A percentile compares a stretch with the other conserved stretches of the same genome.
phyloP scores from a whole-genome alignment of 2,888 invertebrate species.

The Cacoxenus indagator region DNA sequence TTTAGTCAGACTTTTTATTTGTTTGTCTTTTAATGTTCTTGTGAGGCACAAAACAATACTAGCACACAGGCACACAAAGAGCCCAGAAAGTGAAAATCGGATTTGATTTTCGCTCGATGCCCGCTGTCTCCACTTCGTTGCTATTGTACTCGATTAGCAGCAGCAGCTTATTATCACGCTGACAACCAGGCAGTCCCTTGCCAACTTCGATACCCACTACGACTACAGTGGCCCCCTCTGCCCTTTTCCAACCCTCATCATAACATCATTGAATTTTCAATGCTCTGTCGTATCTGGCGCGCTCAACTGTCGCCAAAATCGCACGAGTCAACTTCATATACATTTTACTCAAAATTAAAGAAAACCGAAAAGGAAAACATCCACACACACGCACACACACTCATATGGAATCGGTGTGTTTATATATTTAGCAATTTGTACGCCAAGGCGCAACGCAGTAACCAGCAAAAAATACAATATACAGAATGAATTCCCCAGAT shows the following conservation, averaged over 20 bases:
- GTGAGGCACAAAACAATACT: not conserved
- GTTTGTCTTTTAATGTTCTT: not conserved
- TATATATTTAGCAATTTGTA: not conserved
- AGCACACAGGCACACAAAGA: not conserved
- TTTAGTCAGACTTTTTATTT: slow-evolving; percentile 1
- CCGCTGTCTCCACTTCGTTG: not conserved
- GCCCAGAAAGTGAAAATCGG: not conserved
- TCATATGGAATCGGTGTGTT: too few relatives aligned
- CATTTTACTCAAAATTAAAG: slow-evolving; percentile 57
- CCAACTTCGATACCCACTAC: not conserved
- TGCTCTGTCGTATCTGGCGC: not conserved
- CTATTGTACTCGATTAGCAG: not conserved
- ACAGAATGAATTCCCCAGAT: slow-evolving; percentile 47
- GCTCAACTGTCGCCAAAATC: slow-evolving; percentile 53
- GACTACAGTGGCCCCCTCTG: not conserved
- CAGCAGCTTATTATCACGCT: not conserved
- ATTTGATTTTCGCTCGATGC: not conserved
- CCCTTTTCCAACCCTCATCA: not conserved
- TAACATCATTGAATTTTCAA: not conserved
- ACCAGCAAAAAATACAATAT: slow-evolving; percentile 42
- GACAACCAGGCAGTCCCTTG: slow-evolving; percentile 4
- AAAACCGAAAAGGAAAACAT: slow-evolving; percentile 45
- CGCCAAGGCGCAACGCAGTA: not conserved
- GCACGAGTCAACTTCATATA: slow-evolving; percentile 7
- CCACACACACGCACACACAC: slow-evolving; percentile 26